These are phyloP conservation scores for Premnoplex brunnescens DNA, from an alignment of 2,797 vertebrate species.

Conservation along the genomic window DNA sequence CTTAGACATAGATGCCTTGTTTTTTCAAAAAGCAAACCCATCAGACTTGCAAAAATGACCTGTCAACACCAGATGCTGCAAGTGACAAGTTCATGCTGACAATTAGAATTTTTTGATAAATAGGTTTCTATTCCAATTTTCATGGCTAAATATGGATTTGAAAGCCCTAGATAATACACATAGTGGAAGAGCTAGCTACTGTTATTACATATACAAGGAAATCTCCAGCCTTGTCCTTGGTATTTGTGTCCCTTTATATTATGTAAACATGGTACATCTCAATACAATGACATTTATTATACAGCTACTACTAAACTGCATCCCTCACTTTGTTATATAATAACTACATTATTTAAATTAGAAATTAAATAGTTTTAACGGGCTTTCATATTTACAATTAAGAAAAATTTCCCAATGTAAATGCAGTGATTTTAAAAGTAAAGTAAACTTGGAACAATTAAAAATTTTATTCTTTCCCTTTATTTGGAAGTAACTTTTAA, in stretches of 20 bases:
- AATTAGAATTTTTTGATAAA: not conserved
- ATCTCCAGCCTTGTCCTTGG: not conserved
- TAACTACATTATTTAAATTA: not conserved
- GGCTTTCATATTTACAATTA: not conserved
- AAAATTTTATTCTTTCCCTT: not conserved
- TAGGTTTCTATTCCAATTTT: not conserved
- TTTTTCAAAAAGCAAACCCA: not conserved
- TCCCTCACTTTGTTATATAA: not conserved
- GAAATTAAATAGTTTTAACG: not conserved
- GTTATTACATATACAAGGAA: not conserved
- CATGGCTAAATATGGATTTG: not conserved
- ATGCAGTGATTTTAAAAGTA: not conserved
- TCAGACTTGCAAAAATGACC: not conserved
- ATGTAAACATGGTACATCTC: not conserved
- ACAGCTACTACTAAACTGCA: not conserved
- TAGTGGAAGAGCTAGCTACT: not conserved
- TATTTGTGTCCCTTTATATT: not conserved
- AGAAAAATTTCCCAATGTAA: not conserved
- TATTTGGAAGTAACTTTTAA: not conserved
- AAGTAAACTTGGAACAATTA: not conserved
- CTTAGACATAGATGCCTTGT: not conserved
- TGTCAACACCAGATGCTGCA: not conserved
- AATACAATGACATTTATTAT: not conserved
- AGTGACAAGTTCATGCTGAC: not conserved
- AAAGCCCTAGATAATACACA: not conserved